A percentile compares a stretch with the other conserved stretches of the same genome.
These are phyloP conservation scores for Neria commutata DNA, from an alignment of 2,888 invertebrate species.

Conservation along the genomic window DNA sequence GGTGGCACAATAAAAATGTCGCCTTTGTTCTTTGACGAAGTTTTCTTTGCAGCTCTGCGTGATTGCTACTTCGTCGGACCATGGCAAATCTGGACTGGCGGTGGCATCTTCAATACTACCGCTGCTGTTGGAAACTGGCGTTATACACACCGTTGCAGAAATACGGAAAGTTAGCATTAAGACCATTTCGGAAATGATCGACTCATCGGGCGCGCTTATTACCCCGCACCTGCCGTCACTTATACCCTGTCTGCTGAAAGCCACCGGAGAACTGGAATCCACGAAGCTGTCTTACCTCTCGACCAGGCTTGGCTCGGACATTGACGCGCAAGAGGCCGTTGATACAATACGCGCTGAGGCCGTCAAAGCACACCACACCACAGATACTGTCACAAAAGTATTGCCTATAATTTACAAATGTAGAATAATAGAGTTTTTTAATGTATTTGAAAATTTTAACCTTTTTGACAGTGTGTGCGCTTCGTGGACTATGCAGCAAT, in stretches of 20 bases:
- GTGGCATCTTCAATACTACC: constrained; percentile 79
- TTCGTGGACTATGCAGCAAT: constrained; percentile 79
- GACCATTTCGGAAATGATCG: constrained; percentile 85
- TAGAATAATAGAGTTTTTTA: not conserved
- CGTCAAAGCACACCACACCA: constrained; percentile 85
- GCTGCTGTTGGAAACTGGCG: constrained; percentile 78
- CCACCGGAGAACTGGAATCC: constrained; percentile 86
- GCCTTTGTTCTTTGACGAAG: not conserved
- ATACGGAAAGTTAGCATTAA: constrained; percentile 81
- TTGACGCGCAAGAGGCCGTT: constrained; percentile 75
- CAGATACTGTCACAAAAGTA: constrained; percentile 84
- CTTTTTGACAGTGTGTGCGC: constrained; percentile 65
- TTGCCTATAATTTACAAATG: constrained; percentile 14
- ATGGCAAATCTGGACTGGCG: constrained; percentile 76
- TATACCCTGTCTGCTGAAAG: constrained; percentile 83
- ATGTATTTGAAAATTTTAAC: not conserved
- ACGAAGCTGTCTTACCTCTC: constrained; percentile 80
- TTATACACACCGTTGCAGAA: constrained; percentile 78
- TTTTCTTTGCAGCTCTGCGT: constrained; percentile 70
- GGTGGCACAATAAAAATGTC: constrained; percentile 11
- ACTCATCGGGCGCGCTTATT: constrained; percentile 77
- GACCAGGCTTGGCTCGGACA: constrained; percentile 72
- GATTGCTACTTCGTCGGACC: constrained; percentile 70
- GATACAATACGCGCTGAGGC: constrained; percentile 82
- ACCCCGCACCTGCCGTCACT: constrained; percentile 81